phyloP scores from a whole-genome alignment of 2,888 invertebrate genomes.

The Agonopterix heracliana region DNA sequence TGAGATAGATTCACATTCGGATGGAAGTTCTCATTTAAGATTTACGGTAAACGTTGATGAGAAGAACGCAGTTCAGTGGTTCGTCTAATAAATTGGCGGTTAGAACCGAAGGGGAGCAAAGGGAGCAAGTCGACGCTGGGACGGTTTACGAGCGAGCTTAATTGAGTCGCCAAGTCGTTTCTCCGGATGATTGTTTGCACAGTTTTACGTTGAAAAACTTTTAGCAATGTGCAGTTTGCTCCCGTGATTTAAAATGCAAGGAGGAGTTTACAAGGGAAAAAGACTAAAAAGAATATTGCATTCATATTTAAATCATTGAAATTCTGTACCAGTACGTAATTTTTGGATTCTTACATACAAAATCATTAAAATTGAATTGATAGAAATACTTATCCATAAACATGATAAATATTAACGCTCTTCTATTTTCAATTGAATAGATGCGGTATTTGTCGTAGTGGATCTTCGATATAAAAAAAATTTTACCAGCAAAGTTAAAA shows the following conservation, averaged over 20 bases:
- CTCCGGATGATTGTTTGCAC: slow-evolving; percentile 18
- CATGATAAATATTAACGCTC: too few species aligned
- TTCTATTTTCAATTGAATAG: too few species aligned
- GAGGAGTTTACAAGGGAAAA: too few species aligned
- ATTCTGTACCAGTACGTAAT: too few species aligned
- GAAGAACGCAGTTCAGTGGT: slow-evolving; percentile 28
- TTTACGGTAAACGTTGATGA: slow-evolving; percentile 8
- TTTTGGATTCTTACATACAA: too few species aligned
- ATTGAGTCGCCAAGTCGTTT: slow-evolving; percentile 40
- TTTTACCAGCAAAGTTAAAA: too few species aligned
- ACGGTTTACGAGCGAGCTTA: slow-evolving; percentile 39
- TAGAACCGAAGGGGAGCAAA: slow-evolving; percentile 20
- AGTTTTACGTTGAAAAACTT: neutral
- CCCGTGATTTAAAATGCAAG: neutral
- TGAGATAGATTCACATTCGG: neutral
- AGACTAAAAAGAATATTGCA: too few species aligned
- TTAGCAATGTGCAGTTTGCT: slow-evolving; percentile 1
- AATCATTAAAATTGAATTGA: too few species aligned
- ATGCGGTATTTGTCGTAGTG: too few species aligned
- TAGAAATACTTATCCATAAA: too few species aligned
- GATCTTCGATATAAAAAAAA: too few species aligned
- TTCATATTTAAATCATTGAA: too few species aligned
- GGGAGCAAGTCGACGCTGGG: slow-evolving; percentile 17
- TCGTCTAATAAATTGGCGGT: slow-evolving; percentile 39
- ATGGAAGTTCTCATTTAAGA: neutral